Conservation (phyloP, 2,113 vertebrate genomes). For the Pipa parva region DNA sequence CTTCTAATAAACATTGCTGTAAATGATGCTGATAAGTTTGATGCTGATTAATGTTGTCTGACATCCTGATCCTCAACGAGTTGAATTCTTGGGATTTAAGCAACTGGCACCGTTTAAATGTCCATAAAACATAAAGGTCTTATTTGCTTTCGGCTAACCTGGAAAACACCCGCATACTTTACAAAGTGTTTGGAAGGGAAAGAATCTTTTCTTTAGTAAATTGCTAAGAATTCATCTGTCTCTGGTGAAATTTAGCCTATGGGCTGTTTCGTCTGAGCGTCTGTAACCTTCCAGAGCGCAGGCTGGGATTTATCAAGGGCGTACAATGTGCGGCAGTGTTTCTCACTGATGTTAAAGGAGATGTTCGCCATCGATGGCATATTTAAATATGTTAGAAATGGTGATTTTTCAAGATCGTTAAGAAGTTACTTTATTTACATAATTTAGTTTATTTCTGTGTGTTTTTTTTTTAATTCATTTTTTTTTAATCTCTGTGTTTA, state of each 20-base stretch:
- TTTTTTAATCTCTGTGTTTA: too few relatives aligned
- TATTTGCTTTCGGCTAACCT: slow-evolving; percentile 36
- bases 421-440: too few relatives aligned
- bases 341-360: too few relatives aligned
- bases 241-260: slow-evolving; percentile 44
- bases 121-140: slow-evolving; percentile 46
- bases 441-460: too few relatives aligned
- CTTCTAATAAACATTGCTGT: too few relatives aligned
- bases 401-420: too few relatives aligned
- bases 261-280: slow-evolving; percentile 48
- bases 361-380: too few relatives aligned
- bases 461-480: too few relatives aligned
- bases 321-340: too few relatives aligned
- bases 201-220: slow-evolving; percentile 43
- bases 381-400: too few relatives aligned
- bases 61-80: slow-evolving; percentile 44
- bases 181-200: slow-evolving; percentile 43
- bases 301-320: too few relatives aligned
- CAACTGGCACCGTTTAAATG: slow-evolving; percentile 46
- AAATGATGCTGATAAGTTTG: too few relatives aligned
- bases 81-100: slow-evolving; percentile 53
- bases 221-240: slow-evolving; percentile 46
- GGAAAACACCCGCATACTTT: slow-evolving; percentile 44
- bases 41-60: slow-evolving; percentile 42
- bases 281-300: slow-evolving; percentile 45